Evolutionary conservation across 2,797 vertebrate species (phyloP).

Genomic region (Poecilia wingei): DNA sequence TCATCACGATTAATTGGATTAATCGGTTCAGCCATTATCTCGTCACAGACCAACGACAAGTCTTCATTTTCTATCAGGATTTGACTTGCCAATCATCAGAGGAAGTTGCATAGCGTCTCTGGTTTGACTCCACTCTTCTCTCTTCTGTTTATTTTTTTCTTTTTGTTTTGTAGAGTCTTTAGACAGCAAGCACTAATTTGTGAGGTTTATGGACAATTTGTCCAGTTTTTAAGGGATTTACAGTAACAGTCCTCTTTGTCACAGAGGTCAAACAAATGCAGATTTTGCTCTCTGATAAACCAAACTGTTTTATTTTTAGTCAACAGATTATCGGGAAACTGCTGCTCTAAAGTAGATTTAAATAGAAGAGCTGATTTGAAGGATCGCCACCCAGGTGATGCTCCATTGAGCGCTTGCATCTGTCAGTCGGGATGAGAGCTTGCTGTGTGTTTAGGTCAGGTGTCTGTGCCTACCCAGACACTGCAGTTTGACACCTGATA

Average conservation of each 20-base stretch:
- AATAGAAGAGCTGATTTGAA: not conserved
- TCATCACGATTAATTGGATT: no score
- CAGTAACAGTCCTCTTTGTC: not conserved
- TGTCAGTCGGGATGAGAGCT: conserved; percentile 48
- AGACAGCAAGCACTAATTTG: not conserved
- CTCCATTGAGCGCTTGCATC: conserved; percentile 29
- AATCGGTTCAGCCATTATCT: not conserved
- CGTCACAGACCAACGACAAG: not conserved
- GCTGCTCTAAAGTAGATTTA: not conserved
- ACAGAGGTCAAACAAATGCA: not conserved
- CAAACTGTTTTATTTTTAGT: not conserved
- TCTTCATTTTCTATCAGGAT: not conserved
- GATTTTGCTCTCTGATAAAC: not conserved
- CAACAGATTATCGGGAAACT: not conserved
- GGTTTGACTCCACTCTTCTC: not conserved
- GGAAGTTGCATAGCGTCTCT: not conserved
- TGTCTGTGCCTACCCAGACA: conserved; percentile 61
- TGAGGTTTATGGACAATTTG: not conserved
- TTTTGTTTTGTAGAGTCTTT: not conserved
- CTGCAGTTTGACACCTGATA: conserved; percentile 77
- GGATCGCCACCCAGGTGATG: conserved; percentile 58
- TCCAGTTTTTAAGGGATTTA: not conserved
- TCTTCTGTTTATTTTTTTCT: no score
- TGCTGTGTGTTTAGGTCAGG: conserved; percentile 59
- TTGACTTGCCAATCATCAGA: not conserved